phyloP scores from a whole-genome alignment of 2,797 vertebrate genomes.

The Rachycentron canadum region DNA sequence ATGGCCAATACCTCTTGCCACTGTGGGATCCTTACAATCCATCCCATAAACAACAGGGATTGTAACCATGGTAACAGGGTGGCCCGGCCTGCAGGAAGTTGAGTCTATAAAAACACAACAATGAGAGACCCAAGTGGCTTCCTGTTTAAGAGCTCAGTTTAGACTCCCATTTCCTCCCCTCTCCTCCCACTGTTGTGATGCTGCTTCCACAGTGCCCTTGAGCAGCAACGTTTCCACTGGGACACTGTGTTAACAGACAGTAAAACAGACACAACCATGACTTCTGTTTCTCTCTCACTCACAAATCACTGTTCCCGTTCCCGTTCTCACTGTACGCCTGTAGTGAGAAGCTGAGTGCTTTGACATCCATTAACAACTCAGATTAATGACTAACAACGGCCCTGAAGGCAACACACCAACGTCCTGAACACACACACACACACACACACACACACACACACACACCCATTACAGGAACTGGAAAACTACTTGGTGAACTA shows the following conservation, averaged over 20 bases:
- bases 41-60: conserved; percentile 75
- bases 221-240: conserved; percentile 38
- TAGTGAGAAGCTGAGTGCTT: conserved; percentile 36
- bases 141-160: conserved; percentile 86
- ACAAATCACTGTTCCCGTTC: conserved; percentile 29
- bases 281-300: background rate
- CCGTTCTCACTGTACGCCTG: conserved; percentile 16
- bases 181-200: conserved; percentile 49
- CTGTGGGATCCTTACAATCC: conserved; percentile 48
- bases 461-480: conserved; percentile 54
- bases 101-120: conserved; percentile 85
- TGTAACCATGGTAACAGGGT: conserved; percentile 75
- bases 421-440: conserved; percentile 32
- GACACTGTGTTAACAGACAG: background rate
- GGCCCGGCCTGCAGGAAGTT: conserved; percentile 76
- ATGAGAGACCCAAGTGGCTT: conserved; percentile 82
- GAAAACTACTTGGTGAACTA: conserved; percentile 68
- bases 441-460: conserved; percentile 47
- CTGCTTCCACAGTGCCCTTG: conserved; percentile 69
- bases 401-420: conserved; percentile 62
- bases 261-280: background rate
- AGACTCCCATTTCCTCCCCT: conserved; percentile 80
- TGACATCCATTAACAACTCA: conserved; percentile 61
- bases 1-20: conserved; percentile 13
- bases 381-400: conserved; percentile 72